These are phyloP conservation scores for Heliopora coerulea DNA, from an alignment of 92 coral and sea anemone species.

Conservation along the genomic window DNA sequence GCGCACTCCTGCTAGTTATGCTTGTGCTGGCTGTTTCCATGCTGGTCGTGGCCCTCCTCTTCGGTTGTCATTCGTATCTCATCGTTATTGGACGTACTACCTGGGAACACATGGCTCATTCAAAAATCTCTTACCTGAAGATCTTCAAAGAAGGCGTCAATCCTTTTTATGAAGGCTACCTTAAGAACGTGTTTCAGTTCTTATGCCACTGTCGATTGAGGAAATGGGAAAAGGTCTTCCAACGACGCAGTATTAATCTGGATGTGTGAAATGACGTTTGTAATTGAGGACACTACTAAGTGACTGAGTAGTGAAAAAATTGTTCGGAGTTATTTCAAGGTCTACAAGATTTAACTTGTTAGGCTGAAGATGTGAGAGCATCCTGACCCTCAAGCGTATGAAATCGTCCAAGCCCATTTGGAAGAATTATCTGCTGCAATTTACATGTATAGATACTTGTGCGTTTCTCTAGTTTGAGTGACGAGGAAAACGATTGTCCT, in stretches of 20 bases:
- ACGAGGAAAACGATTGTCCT: too few relatives aligned
- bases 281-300: too few relatives aligned
- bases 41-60: conserved; percentile 72
- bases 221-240: conserved; percentile 72
- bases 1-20: conserved; percentile 68
- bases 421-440: too few relatives aligned
- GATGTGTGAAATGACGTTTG: not conserved
- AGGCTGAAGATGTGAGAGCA: too few relatives aligned
- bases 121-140: conserved; percentile 90
- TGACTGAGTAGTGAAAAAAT: too few relatives aligned
- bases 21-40: conserved; percentile 69
- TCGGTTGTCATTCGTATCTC: conserved; percentile 87
- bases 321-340: too few relatives aligned
- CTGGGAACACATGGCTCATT: conserved; percentile 98
- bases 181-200: conserved; percentile 79
- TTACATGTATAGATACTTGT: too few relatives aligned
- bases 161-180: conserved; percentile 93
- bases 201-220: conserved; percentile 86
- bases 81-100: conserved; percentile 95
- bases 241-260: conserved; percentile 34
- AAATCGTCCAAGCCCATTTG: too few relatives aligned
- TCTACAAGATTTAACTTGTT: too few relatives aligned
- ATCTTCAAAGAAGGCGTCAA: conserved; percentile 89
- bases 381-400: too few relatives aligned
- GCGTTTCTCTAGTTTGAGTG: too few relatives aligned